Evolutionary conservation across 1,140 invertebrate genomes (phyloP), one percentile per base, ranked within the genome.

Genomic region (Bombus cullumanus): DNA sequence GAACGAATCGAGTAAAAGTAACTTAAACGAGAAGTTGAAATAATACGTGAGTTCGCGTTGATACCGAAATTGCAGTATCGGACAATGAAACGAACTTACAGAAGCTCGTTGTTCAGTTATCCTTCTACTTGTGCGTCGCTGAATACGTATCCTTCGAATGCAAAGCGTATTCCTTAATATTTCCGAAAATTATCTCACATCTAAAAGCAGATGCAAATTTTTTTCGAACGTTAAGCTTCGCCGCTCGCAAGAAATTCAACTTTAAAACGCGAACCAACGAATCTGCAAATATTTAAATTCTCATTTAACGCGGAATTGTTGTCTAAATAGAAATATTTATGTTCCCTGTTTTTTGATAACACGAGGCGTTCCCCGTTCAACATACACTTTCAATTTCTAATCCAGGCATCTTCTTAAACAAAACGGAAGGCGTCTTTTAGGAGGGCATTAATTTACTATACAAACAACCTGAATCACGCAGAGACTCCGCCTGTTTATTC

Each of bases 391-490:
- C 53, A 13, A 59, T 72, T 72, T 47, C 53, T n/a, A 39, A 84
- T 72, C 39, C 2, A 12, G n/a, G 53, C 75, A 43, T 47, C n/a
- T 34, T 31, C 75, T 18, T 71, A 34, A 47, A 57, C 9, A 62
- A 79, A 79, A 66, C 28, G 5, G 22, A 37, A 28, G 1, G 1
- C 57, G 12, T 10, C 28, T 37, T 41, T 31, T 37, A 22, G 25
- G 1, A 66, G 31, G 18, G 39, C 66, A 79, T 84, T 84, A 84
- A 84, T 72, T 84, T 57, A 28, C 75, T 39, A 31, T 39, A 3
- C 57, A 79, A 84, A 84, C 83, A 84, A 37, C 0, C 4, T 15
- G 37, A 69, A n/a, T 25, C 31, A 39, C 13, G 39, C 9, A 22
- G 1, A 53, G 64, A 22, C 62, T 28, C 43, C 25, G 47, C 1